Evolutionary conservation across 1,140 invertebrate species (phyloP).

Genomic region (Magallana gigas): DNA sequence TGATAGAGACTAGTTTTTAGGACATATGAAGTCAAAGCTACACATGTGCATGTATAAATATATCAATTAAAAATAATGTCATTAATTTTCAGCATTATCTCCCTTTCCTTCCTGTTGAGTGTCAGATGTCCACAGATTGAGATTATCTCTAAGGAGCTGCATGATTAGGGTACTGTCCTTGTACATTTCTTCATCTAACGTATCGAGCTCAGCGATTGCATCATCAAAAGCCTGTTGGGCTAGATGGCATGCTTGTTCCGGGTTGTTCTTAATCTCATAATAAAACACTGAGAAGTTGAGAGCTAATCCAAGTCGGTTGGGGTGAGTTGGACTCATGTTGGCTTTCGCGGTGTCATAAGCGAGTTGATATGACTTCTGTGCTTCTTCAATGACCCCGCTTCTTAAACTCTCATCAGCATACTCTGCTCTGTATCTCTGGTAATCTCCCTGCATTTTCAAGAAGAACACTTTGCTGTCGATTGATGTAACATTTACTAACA

Average conservation of each 20-base stretch:
- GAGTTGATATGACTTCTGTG: conserved; percentile 99
- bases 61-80: neutral
- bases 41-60: no score
- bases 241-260: conserved; percentile 98
- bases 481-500: conserved; percentile 83
- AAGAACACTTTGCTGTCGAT: conserved; percentile 98
- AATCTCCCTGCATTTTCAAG: conserved; percentile 99
- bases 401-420: conserved; percentile 89
- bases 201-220: conserved; percentile 99
- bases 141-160: conserved; percentile 99
- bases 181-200: conserved; percentile 99
- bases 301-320: conserved; percentile 98
- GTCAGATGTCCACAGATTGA: conserved; percentile 84
- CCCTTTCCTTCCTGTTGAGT: conserved; percentile 55
- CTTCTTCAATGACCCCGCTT: conserved; percentile 92
- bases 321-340: conserved; percentile 99
- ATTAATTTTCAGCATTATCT: conserved; percentile 36
- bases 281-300: conserved; percentile 99
- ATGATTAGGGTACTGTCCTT: conserved; percentile 99
- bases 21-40: neutral
- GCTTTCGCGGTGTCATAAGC: conserved; percentile 99
- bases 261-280: conserved; percentile 99
- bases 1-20: conserved; percentile 1
- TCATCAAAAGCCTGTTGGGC: conserved; percentile 99
- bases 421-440: conserved; percentile 99